Base-by-base conservation (phyloP, 2,888 invertebrate genomes). In the Mesodorylaimus sp. region DNA sequence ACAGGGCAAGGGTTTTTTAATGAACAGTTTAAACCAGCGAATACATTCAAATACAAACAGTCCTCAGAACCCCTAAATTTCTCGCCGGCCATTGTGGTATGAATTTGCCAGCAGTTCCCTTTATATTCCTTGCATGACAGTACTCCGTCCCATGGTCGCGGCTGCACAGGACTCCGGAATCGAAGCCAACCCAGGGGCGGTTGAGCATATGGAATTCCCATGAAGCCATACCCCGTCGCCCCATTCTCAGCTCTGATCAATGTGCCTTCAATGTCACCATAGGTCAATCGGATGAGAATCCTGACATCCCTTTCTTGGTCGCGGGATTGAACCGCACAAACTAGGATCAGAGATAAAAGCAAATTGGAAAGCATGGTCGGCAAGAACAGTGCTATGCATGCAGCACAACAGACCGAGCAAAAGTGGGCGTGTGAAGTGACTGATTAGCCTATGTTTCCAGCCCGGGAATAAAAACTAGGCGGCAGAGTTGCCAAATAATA, bases 41-140 rank as follows among this genome's bases (percentile, higher is more conserved):
- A 50, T 13, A 50, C 29, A 37, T 51, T 51, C 2, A 45, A 26
- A 29, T 41, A 37, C 13, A 51, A 41, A 23, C 51, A 51, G 25
- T 51, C 51, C 19, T 51, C 51, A n/a, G n/a, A n/a, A n/a, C n/a
- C n/a, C 2, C 16, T 10, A 2, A n/a, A 5, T n/a, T 50, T 36
- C 7, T 36, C 36, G 2, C 44, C 23, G 3, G 23, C 29, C n/a
- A 23, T 27, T 13, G 3, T 21, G 13, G 23, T 24, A 3, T 13
- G 24, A 23, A 44, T 45, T n/a, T 21, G 19, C 3, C 36, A 7
- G 24, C 50, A 50, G 3, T 36, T 39, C 2, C 45, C 23, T 2
- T 24, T 26, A 38, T 50, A 50, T 13, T 23, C 37, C 16, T 25
- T 37, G 21, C 28, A 42, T 2, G 36, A 24, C 3, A 32, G 50